Evolutionary conservation across 2,888 invertebrate species (phyloP), one percentile per base, ranked within the genome.

Genomic region (Eilema caniola): DNA sequence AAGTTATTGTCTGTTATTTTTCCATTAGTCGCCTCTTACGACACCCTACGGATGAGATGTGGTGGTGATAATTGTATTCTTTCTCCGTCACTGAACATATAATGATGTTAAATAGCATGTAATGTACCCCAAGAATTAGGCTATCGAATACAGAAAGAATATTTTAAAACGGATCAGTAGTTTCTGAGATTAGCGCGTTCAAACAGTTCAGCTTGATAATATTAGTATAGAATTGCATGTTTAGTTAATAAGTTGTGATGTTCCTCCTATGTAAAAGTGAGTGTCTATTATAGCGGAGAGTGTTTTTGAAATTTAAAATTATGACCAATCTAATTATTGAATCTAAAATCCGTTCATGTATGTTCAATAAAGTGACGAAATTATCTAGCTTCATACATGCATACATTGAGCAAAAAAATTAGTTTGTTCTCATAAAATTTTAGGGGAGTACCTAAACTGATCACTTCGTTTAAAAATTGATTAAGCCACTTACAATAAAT

Each of bases 221-320:
- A 53, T 53, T 53, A 53, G 53, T 53, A n/a, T n/a, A 53, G n/a
- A n/a, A 62, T 62, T 41, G 11, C 37, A 37, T 62, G 37, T 37
- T 62, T 37, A 62, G 62, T 2, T 8, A 25, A 5, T 41, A 41
- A 62, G 16, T 62, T 41, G 41, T 62, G 25, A 41, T 37, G 20
- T 62, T 41, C 25, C 25, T 62, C 1, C 1, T 11, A 20, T n/a
- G 24, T 41, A 41, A 41, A 62, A 16, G 37, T 41, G 24, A 3
- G 16, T 24, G 62, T 37, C 23, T 33, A 62, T 37, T 23, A 24
- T 14, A 62, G 24, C 16, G n/a, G 24, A 41, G 23, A 62, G 23
- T 7, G 20, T 20, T 47, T n/a, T 20, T 20, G 7, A 47, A 47
- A 47, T 47, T 47, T 47, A 5, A 53, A 53, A n/a, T 53, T n/a